Evolutionary conservation across 2,113 vertebrate genomes (phyloP), one percentile per base, ranked within the genome.

Genomic region (Bagarius yarrelli): DNA sequence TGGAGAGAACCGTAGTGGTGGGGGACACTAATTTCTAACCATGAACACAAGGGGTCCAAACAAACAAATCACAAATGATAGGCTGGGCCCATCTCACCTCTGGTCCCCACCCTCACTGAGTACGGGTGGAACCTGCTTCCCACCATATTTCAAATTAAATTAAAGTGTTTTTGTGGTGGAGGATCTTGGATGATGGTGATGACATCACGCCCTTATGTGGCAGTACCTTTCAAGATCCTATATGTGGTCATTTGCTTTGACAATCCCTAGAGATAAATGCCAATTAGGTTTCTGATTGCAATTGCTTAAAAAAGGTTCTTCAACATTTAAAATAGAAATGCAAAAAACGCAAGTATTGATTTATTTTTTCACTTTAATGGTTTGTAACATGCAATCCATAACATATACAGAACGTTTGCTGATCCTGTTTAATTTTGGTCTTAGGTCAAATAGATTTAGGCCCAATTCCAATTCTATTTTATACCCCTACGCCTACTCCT

Each of bases 21-120:
- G 92, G 6, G 93, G 94, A 36, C 94, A 95, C 89, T 96, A 91
- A 91, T 81, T 61, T 15, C n/a, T 56, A 52, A 19, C 53, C 59
- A 76, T 30, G 18, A 83, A 71, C 47, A 75, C 32, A 64, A 53
- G 64, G 77, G 84, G 83, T 83, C 79, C 79, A 44, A 80, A 70
- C 23, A 71, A 71, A 61, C 8, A 73, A 63, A 56, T 78, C 76
- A 81, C 77, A n/a, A n/a, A n/a, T 78, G 66, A 76, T 77, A 84
- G 85, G 84, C 84, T 85, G 76, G 85, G 84, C 82, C 9, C 83
- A 64, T 76, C 74, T 83, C 75, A 75, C 23, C 36, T 74, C 74
- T 76, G 66, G 81, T 76, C 36, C 79, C 52, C 79, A 71, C 52
- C 64, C 75, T 57, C 72, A 80, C 80, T 80, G 40, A 52, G 56